phyloP scores from a whole-genome alignment of 2,113 vertebrate species.

The Perognathus longimembris region DNA sequence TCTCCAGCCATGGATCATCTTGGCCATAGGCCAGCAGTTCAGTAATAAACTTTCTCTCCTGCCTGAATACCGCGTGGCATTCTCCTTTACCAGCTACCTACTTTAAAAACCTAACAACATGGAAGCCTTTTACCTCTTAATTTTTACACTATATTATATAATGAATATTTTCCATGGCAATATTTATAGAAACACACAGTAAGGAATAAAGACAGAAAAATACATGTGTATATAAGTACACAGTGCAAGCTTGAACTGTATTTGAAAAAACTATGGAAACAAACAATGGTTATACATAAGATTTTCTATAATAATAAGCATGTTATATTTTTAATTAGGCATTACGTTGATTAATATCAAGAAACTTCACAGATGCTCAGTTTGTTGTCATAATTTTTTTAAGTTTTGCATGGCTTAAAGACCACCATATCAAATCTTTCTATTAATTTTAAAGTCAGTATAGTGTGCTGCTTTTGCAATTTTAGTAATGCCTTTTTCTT shows the following conservation, averaged over 20 bases:
- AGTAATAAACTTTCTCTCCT: too few relatives aligned
- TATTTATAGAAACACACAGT: background rate
- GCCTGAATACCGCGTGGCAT: too few relatives aligned
- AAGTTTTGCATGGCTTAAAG: background rate
- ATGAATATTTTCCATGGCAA: background rate
- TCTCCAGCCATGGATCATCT: too few relatives aligned
- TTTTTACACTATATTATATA: background rate
- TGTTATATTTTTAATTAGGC: background rate
- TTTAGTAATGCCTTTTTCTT: background rate
- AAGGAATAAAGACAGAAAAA: background rate
- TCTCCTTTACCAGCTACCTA: too few relatives aligned
- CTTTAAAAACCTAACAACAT: too few relatives aligned
- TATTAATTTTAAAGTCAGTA: background rate
- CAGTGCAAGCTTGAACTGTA: background rate
- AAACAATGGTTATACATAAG: too few relatives aligned
- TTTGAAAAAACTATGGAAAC: background rate
- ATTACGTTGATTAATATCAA: background rate
- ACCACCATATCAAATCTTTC: background rate
- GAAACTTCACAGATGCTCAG: background rate
- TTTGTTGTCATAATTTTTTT: background rate
- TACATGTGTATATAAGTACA: background rate
- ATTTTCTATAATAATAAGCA: too few relatives aligned
- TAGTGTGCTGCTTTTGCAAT: background rate
- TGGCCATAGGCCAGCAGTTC: too few relatives aligned
- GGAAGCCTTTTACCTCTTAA: background rate